A percentile compares a stretch with the other conserved stretches of the same genome.
phyloP scores from a whole-genome alignment of 2,888 invertebrate genomes.

The Cataglyphis livida region DNA sequence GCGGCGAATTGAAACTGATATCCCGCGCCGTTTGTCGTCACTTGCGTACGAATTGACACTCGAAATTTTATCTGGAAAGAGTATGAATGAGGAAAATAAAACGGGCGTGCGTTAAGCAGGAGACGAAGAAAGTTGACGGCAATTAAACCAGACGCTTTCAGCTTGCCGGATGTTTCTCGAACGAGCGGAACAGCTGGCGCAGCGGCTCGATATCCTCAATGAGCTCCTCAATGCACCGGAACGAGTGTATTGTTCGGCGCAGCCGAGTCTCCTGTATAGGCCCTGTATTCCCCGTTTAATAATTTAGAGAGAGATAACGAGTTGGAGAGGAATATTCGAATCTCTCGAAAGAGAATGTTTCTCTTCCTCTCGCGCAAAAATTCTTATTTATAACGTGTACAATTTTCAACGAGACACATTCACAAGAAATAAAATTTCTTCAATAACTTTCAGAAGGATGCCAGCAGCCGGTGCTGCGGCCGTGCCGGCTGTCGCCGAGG shows the following conservation, averaged over 20 bases:
- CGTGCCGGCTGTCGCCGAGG: slow-evolving; percentile 79
- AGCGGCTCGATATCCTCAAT: slow-evolving; percentile 70
- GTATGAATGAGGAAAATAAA: neutral
- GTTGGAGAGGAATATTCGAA: neutral
- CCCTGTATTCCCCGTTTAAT: slow-evolving; percentile 56
- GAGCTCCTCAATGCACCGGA: slow-evolving; percentile 65
- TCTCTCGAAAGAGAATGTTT: neutral
- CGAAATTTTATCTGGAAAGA: neutral
- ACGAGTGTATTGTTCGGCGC: slow-evolving; percentile 48
- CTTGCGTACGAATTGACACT: slow-evolving; percentile 7
- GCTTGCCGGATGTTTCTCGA: slow-evolving; percentile 37
- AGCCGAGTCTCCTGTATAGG: slow-evolving; percentile 45
- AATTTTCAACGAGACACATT: neutral
- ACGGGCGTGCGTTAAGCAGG: neutral
- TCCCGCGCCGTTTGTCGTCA: slow-evolving; percentile 8
- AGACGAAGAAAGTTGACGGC: slow-evolving; percentile 9
- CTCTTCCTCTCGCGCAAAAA: neutral
- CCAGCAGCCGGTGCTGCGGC: slow-evolving; percentile 79
- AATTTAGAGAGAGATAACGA: neutral
- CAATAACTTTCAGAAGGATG: slow-evolving; percentile 70
- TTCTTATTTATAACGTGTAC: neutral
- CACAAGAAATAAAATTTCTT: neutral
- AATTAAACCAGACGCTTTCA: slow-evolving; percentile 36
- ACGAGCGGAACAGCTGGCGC: slow-evolving; percentile 59
- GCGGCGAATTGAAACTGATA: slow-evolving; percentile 54